Percentiles rank a stretch among this genome's conserved stretches.
These are phyloP conservation scores for Cuculus canorus DNA, from an alignment of 2,797 vertebrate species.

Conservation along the genomic window DNA sequence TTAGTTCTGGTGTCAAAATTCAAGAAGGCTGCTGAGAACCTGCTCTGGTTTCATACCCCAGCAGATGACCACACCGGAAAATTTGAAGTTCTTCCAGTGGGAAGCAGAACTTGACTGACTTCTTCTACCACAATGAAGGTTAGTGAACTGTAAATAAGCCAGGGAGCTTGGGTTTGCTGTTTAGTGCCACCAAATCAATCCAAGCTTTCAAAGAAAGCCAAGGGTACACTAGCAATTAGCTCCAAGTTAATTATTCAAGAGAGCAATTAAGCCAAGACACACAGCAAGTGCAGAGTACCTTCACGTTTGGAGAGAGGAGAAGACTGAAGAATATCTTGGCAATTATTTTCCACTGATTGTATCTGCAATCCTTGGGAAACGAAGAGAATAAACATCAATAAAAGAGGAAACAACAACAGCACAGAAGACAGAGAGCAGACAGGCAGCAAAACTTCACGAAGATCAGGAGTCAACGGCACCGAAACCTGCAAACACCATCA, in stretches of 20 bases:
- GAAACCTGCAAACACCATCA: not conserved
- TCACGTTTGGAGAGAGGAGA: slow-evolving; percentile 33
- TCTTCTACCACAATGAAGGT: not conserved
- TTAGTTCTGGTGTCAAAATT: not conserved
- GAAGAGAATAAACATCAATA: slow-evolving; percentile 10
- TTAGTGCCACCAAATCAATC: not conserved
- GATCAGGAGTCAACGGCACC: not conserved
- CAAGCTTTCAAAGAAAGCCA: not conserved
- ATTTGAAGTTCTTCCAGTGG: fast-evolving
- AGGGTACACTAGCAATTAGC: not conserved
- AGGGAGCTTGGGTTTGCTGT: not conserved
- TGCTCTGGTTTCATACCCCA: not conserved
- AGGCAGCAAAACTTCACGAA: not conserved
- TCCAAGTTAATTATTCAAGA: not conserved
- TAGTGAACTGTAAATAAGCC: not conserved
- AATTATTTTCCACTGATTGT: slow-evolving; percentile 61
- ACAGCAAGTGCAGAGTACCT: slow-evolving; percentile 25
- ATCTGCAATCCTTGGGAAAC: slow-evolving; percentile 38
- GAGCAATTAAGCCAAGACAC: not conserved
- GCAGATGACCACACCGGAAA: not conserved
- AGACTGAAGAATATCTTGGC: slow-evolving; percentile 59
- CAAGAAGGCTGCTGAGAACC: not conserved
- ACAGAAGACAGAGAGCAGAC: not conserved
- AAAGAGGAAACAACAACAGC: not conserved
- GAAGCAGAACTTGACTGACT: not conserved